Evolutionary conservation across 1,140 invertebrate genomes (phyloP).

Genomic region (Ceratina australensis): DNA sequence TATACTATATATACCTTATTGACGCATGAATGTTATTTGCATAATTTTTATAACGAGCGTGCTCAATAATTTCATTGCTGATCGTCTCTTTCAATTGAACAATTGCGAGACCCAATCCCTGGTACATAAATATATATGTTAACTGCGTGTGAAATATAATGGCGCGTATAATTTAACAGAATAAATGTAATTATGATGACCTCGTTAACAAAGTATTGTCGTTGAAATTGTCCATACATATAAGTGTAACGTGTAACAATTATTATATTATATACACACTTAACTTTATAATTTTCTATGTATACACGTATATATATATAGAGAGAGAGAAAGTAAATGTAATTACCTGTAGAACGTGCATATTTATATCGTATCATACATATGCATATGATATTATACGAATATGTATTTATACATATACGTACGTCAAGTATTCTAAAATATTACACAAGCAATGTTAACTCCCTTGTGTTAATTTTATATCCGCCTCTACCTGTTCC

Average conservation of each 20-base stretch:
- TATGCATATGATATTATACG: slow-evolving; percentile 18
- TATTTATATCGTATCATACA: slow-evolving; percentile 42
- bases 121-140: slow-evolving; percentile 24
- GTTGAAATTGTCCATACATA: slow-evolving; percentile 38
- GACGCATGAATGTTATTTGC: slow-evolving; percentile 7
- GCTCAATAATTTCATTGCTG: slow-evolving; percentile 25
- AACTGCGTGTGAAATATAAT: slow-evolving; percentile 21
- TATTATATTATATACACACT: slow-evolving; percentile 41
- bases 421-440: slow-evolving; percentile 45
- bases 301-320: slow-evolving; percentile 30
- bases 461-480: slow-evolving; percentile 32
- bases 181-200: slow-evolving; percentile 32
- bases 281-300: slow-evolving; percentile 45
- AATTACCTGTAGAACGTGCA: slow-evolving; percentile 25
- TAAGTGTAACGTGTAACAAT: slow-evolving; percentile 26
- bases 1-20: slow-evolving; percentile 33
- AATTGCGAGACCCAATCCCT: neutral
- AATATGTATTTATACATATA: slow-evolving; percentile 32
- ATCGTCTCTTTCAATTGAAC: slow-evolving; percentile 10
- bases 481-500: neutral
- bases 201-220: slow-evolving; percentile 45
- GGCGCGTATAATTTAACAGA: slow-evolving; percentile 31
- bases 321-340: slow-evolving; percentile 27
- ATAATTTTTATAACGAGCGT: slow-evolving; percentile 36
- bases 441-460: slow-evolving; percentile 43